phyloP scores from a whole-genome alignment of 2,888 invertebrate genomes.

The Amiota minor region DNA sequence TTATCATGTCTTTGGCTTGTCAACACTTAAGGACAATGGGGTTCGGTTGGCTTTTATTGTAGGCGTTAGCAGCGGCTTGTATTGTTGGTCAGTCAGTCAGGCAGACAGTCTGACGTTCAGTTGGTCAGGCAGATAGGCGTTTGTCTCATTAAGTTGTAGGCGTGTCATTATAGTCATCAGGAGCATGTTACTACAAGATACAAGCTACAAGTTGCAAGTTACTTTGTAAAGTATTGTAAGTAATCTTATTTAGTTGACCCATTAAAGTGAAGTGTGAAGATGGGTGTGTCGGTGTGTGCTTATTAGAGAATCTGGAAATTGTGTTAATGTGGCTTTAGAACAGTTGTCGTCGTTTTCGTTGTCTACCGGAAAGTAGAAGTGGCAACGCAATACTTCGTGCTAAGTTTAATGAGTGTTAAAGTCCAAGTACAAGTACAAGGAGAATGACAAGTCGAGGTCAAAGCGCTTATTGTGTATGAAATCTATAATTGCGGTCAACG shows the following conservation, averaged over 20 bases:
- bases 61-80: too few species aligned
- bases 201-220: neutral
- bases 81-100: too few species aligned
- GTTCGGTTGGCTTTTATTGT: too few species aligned
- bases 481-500: too few species aligned
- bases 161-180: too few species aligned
- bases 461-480: neutral
- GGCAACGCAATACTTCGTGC: neutral
- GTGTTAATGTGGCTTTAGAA: constrained; percentile 18
- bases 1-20: constrained; percentile 15
- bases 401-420: constrained; percentile 2
- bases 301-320: constrained; percentile 6
- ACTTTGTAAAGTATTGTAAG: neutral
- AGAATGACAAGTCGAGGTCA: neutral
- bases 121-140: neutral
- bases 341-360: neutral
- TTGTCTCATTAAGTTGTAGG: constrained; percentile 20
- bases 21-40: constrained; percentile 15
- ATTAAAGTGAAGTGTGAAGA: constrained; percentile 5
- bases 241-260: too few species aligned
- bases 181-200: too few species aligned
- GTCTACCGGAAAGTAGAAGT: too few species aligned
- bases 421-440: neutral
- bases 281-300: neutral
- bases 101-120: too few species aligned